phyloP scores from a whole-genome alignment of 2,888 invertebrate species.

The Melangyna quadrimaculata region DNA sequence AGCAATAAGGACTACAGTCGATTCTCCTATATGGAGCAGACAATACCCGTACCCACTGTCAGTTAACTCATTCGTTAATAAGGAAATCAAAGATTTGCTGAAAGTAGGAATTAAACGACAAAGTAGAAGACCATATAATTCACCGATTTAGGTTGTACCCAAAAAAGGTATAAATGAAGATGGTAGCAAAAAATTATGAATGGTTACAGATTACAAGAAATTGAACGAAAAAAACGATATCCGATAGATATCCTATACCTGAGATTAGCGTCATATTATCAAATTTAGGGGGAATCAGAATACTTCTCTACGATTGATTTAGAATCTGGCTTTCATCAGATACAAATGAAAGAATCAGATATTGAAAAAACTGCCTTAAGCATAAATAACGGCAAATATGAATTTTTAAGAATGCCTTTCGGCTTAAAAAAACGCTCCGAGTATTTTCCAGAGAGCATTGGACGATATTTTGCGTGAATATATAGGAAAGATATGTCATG shows the following conservation, averaged over 20 bases:
- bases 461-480: not conserved
- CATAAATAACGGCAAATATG: not conserved
- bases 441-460: not conserved
- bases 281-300: not conserved
- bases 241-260: not conserved
- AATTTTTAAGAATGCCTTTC: not conserved
- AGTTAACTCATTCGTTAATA: no score
- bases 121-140: no score
- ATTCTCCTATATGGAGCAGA: no score
- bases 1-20: no score
- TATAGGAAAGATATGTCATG: not conserved
- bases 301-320: not conserved
- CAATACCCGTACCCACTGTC: no score
- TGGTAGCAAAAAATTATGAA: constrained; percentile 4
- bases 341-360: not conserved
- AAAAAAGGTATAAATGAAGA: constrained; percentile 15
- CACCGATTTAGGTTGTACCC: no score
- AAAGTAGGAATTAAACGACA: no score
- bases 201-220: constrained; percentile 25
- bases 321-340: not conserved
- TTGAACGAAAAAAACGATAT: constrained; percentile 3
- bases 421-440: not conserved
- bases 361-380: not conserved
- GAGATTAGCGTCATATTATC: not conserved
- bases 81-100: no score